phyloP scores from a whole-genome alignment of 2,797 vertebrate species.

The Anguilla megastoma region DNA sequence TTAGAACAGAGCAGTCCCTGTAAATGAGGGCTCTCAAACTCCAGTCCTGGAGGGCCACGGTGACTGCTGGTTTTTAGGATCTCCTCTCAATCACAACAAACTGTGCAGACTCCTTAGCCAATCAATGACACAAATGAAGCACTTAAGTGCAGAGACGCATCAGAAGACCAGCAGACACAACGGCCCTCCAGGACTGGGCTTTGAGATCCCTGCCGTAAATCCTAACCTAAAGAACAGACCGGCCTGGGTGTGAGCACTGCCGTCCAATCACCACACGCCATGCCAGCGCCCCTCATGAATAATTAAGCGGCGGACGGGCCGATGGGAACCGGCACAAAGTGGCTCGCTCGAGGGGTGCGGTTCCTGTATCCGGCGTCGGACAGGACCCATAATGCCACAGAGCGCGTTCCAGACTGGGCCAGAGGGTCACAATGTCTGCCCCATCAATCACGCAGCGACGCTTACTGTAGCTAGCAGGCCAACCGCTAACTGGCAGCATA shows the following conservation, averaged over 20 bases:
- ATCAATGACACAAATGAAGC: background rate
- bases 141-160: background rate
- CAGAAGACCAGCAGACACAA: background rate
- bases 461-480: constrained; percentile 24
- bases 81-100: background rate
- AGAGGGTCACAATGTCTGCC: background rate
- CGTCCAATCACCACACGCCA: background rate
- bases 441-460: background rate
- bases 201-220: background rate
- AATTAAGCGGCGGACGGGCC: background rate
- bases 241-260: background rate
- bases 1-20: background rate
- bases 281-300: background rate
- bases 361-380: background rate
- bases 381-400: background rate
- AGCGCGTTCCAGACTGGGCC: background rate
- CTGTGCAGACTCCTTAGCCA: too few species aligned
- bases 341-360: background rate
- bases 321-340: background rate
- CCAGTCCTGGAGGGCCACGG: background rate
- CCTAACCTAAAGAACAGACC: background rate
- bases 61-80: too few species aligned
- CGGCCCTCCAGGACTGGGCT: background rate
- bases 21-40: background rate
- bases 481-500: constrained; percentile 38